A percentile compares a stretch with the other conserved stretches of the same genome.
phyloP scores from a whole-genome alignment of 30 jellyfish, hydroid and myxozoan genomes.

The Aurelia aurita complex sp. Pacific region DNA sequence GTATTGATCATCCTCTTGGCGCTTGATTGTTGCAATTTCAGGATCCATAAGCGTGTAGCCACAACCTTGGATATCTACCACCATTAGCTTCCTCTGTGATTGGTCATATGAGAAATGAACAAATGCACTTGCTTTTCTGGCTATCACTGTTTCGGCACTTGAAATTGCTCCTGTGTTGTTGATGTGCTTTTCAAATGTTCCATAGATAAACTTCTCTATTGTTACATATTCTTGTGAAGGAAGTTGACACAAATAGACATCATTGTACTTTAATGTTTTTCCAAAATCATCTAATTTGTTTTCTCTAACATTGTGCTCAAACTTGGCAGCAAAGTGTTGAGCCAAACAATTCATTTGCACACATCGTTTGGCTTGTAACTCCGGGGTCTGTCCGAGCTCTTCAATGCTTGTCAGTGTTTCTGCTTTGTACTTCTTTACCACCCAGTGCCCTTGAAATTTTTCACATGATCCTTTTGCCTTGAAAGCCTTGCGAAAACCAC shows the following conservation, averaged over 20 bases:
- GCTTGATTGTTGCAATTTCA: constrained; percentile 30
- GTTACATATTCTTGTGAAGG: constrained; percentile 26
- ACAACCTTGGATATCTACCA: constrained; percentile 45
- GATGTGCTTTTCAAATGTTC: constrained; percentile 27
- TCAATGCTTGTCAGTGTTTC: constrained; percentile 15
- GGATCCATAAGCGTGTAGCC: constrained; percentile 40
- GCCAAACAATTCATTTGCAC: constrained; percentile 27
- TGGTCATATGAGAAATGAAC: too few species aligned
- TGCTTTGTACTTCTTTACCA: not conserved
- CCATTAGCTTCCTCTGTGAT: constrained; percentile 9
- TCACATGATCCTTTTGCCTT: constrained; percentile 11
- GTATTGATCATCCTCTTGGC: constrained; percentile 19
- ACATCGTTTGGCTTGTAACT: constrained; percentile 27
- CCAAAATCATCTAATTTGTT: constrained; percentile 9
- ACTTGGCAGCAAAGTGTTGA: constrained; percentile 21
- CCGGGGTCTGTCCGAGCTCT: constrained; percentile 25
- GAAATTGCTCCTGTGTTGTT: constrained; percentile 28
- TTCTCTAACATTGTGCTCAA: constrained; percentile 12
- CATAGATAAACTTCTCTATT: constrained; percentile 21
- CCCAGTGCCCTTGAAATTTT: constrained; percentile 11
- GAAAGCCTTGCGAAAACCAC: constrained; percentile 40
- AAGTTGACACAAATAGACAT: constrained; percentile 21
- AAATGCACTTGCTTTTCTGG: too few species aligned
- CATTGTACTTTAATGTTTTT: constrained; percentile 7
- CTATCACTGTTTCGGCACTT: not conserved